Conservation (phyloP, 2,113 vertebrate genomes). For the Myotis lucifugus region DNA sequence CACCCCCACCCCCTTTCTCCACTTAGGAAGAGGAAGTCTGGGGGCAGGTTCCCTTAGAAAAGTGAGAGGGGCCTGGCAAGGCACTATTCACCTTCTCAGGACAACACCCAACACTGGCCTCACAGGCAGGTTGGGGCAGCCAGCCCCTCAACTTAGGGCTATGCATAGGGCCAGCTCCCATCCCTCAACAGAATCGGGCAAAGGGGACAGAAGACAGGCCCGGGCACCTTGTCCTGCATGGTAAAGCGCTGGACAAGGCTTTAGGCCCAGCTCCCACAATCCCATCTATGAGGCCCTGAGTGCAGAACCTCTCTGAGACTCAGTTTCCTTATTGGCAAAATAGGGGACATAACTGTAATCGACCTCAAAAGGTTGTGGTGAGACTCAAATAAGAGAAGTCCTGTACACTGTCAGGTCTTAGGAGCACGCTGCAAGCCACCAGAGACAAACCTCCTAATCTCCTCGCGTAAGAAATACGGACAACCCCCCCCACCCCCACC, state of each 20-base stretch:
- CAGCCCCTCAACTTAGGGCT: neutral
- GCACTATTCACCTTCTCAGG: neutral
- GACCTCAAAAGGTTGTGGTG: neutral
- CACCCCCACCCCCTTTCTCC: constrained; percentile 64
- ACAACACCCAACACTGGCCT: neutral
- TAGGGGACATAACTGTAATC: neutral
- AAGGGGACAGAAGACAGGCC: neutral
- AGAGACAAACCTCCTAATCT: neutral
- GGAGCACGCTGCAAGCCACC: neutral
- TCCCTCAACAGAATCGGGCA: neutral
- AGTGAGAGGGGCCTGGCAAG: neutral
- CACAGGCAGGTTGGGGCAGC: neutral
- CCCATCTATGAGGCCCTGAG: neutral
- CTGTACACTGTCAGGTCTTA: neutral
- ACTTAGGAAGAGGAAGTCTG: constrained; percentile 72
- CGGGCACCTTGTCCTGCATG: neutral
- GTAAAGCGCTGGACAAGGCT: neutral
- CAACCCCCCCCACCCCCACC: neutral
- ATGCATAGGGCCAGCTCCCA: neutral
- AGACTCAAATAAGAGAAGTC: neutral
- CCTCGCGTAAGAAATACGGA: neutral
- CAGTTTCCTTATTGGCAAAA: neutral
- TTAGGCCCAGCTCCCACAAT: neutral
- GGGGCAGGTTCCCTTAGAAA: constrained; percentile 50
- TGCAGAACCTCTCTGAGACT: neutral